Percentiles rank a stretch among this genome's conserved stretches.
Conservation (phyloP, 2,113 vertebrate genomes). For the Ancistrus triradiatus region DNA sequence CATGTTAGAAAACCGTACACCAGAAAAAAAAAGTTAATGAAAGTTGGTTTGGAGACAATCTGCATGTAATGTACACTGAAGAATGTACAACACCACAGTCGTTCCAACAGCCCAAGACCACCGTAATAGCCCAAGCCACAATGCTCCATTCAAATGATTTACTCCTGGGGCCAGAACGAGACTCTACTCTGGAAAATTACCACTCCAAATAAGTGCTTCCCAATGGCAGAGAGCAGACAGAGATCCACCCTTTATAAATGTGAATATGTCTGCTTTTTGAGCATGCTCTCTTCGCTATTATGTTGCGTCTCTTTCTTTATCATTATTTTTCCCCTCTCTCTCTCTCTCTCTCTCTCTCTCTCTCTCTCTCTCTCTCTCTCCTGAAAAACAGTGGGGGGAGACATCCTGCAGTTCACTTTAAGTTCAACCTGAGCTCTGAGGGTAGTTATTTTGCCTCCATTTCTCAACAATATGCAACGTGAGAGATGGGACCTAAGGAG, state of each 20-base stretch:
- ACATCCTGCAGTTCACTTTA: constrained; percentile 56
- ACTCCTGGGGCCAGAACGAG: constrained; percentile 26
- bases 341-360: constrained; percentile 31
- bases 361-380: constrained; percentile 30
- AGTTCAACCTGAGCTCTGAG: constrained; percentile 77
- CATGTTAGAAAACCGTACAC: background rate
- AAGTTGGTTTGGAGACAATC: background rate
- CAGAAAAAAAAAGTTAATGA: background rate
- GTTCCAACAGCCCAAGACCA: constrained; percentile 28
- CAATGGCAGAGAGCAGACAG: constrained; percentile 18
- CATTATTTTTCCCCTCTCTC: no score
- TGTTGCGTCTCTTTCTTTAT: constrained; percentile 48
- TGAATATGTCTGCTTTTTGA: constrained; percentile 33
- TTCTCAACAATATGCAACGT: constrained; percentile 82
- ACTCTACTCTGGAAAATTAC: constrained; percentile 43
- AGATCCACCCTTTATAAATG: constrained; percentile 46
- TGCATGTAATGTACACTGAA: constrained; percentile 31
- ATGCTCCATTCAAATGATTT: constrained; percentile 46
- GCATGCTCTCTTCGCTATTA: constrained; percentile 32
- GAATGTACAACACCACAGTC: constrained; percentile 25
- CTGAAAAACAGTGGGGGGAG: constrained; percentile 50
- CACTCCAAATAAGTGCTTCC: constrained; percentile 37
- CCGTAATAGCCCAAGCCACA: constrained; percentile 29
- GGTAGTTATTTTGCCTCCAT: constrained; percentile 67
- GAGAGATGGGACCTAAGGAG: constrained; percentile 85